phyloP scores from a whole-genome alignment of 1,140 invertebrate genomes.

The Lepidurus couesii region DNA sequence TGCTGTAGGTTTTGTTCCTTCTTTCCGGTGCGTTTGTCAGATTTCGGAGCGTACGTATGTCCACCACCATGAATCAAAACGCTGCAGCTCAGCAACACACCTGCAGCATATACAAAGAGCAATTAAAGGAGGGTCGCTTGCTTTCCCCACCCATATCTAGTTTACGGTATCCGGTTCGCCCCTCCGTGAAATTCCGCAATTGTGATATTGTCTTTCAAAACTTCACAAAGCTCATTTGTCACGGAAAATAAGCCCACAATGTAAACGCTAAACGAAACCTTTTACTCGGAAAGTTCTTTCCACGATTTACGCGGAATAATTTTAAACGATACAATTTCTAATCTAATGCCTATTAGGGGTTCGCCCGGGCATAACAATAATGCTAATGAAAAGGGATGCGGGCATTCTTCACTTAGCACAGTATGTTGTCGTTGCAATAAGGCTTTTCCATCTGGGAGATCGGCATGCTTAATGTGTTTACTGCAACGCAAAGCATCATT shows the following conservation, averaged over 20 bases:
- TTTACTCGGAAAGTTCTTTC: too few relatives aligned
- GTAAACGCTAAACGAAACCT: too few relatives aligned
- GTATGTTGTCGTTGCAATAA: background rate
- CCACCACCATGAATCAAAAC: background rate
- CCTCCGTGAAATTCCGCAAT: background rate
- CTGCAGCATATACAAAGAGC: background rate
- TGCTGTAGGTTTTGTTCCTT: background rate
- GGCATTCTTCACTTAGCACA: too few relatives aligned
- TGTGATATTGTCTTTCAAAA: background rate
- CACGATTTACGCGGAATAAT: too few relatives aligned
- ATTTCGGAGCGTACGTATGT: background rate
- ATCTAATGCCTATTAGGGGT: too few relatives aligned
- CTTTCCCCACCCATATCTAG: background rate
- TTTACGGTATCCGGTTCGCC: background rate
- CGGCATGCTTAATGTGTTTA: constrained; percentile 1
- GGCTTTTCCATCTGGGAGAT: background rate
- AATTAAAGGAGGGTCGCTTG: background rate
- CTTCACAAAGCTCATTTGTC: background rate
- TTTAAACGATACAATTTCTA: too few relatives aligned
- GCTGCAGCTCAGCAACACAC: background rate
- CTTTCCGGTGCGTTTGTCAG: background rate
- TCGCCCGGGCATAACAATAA: too few relatives aligned
- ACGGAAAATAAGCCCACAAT: background rate
- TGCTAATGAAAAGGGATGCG: too few relatives aligned
- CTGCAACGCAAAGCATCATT: background rate